Evolutionary conservation across 2,888 invertebrate genomes (phyloP).

Genomic region (Drosophila helvetica): DNA sequence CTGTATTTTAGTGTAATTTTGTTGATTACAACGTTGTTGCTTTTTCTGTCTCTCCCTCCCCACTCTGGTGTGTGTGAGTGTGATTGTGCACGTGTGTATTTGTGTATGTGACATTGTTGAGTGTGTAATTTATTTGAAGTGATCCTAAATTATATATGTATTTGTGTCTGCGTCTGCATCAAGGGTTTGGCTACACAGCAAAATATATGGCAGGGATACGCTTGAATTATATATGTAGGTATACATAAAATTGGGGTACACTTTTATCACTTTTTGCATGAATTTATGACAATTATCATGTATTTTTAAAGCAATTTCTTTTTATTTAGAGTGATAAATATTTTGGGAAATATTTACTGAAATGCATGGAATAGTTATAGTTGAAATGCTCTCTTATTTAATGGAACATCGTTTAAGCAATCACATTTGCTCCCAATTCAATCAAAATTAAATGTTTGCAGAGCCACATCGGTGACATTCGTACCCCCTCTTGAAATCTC

Average conservation of each 20-base stretch:
- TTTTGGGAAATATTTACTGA: neutral
- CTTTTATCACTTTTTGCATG: neutral
- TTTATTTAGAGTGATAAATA: neutral
- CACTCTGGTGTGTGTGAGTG: too few relatives aligned
- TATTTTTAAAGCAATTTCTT: neutral
- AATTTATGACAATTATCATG: neutral
- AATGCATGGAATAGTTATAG: neutral
- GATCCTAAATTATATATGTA: constrained; percentile 59
- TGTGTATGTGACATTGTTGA: constrained; percentile 48
- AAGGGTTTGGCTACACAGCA: constrained; percentile 3
- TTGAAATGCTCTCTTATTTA: neutral
- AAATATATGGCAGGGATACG: constrained; percentile 21
- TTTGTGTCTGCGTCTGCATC: constrained; percentile 12
- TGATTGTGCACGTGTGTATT: constrained; percentile 11
- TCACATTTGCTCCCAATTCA: neutral
- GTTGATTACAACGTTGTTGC: constrained; percentile 74
- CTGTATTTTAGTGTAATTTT: constrained; percentile 78
- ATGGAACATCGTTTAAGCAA: neutral
- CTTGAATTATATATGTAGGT: neutral
- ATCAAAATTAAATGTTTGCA: neutral
- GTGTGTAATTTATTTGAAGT: constrained; percentile 75
- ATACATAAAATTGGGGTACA: neutral
- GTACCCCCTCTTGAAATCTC: neutral
- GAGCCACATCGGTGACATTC: neutral
- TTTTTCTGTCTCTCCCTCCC: constrained; percentile 25